Evolutionary conservation across 2,113 vertebrate species (phyloP).

Genomic region (Sterrhoptilus dennistouni): DNA sequence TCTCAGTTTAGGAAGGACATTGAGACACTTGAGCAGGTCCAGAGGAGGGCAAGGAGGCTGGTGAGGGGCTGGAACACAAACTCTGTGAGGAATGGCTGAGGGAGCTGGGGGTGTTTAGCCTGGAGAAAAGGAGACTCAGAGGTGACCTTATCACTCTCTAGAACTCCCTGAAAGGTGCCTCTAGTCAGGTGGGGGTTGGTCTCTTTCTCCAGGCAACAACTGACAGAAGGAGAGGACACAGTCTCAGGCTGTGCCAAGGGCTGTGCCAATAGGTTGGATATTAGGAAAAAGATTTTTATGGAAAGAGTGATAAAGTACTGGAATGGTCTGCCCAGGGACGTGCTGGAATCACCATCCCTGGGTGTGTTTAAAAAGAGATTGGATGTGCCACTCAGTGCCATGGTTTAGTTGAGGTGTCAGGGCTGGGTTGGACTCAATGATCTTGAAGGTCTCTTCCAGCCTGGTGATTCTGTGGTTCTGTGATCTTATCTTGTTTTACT

Average conservation of each 20-base stretch:
- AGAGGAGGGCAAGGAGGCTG: neutral
- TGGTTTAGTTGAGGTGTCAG: neutral
- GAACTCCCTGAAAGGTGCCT: neutral
- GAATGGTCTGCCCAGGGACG: neutral
- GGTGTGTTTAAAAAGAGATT: neutral
- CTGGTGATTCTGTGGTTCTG: neutral
- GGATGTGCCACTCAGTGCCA: neutral
- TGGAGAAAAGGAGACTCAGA: neutral
- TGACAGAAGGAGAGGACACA: neutral
- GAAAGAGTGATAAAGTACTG: neutral
- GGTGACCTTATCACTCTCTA: neutral
- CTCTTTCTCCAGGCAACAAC: neutral
- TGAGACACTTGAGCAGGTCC: accelerated
- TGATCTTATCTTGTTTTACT: neutral
- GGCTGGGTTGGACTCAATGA: neutral
- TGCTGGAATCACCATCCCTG: neutral
- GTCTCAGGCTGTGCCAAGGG: neutral
- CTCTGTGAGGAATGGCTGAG: neutral
- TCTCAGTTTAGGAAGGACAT: neutral
- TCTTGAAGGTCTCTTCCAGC: neutral
- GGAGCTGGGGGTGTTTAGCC: neutral
- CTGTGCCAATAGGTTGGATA: neutral
- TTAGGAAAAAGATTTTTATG: neutral
- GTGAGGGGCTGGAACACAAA: neutral
- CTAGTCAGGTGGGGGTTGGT: neutral